Percentiles rank a stretch among this genome's conserved stretches.
Evolutionary conservation across 2,888 invertebrate genomes (phyloP).

Genomic region (Sarcophaga caerulescens): DNA sequence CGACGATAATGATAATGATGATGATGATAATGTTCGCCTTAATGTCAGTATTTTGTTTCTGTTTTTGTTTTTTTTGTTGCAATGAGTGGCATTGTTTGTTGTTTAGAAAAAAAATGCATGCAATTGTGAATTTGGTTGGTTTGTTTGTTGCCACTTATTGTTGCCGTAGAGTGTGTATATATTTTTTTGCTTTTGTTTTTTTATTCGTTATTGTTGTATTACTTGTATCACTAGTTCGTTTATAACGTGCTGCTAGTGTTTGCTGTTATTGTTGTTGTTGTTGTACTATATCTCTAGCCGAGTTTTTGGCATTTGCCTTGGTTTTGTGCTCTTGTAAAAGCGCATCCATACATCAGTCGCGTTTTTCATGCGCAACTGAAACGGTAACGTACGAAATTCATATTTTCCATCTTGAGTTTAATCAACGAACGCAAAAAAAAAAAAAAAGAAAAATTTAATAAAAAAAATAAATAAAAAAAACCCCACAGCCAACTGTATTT

Average conservation of each 20-base stretch:
- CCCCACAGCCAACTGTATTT: constrained; percentile 9
- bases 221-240: neutral
- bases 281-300: constrained; percentile 29
- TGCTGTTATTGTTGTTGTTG: constrained; percentile 13
- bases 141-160: constrained; percentile 46
- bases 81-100: neutral
- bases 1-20: neutral
- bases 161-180: neutral
- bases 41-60: constrained; percentile 30
- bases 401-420: constrained; percentile 41
- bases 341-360: constrained; percentile 68
- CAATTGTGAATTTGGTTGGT: constrained; percentile 42
- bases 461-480: neutral
- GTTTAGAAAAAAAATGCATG: constrained; percentile 25
- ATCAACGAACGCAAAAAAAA: neutral
- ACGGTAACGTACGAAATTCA: constrained; percentile 64
- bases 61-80: constrained; percentile 18
- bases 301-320: constrained; percentile 67
- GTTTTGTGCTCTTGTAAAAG: constrained; percentile 66
- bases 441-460: neutral
- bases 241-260: neutral
- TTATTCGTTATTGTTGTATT: neutral
- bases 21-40: constrained; percentile 24
- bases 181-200: neutral
- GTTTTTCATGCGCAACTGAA: constrained; percentile 69